These are phyloP conservation scores for Leptinotarsa juncta DNA, from an alignment of 2,888 invertebrate genomes.

Conservation along the genomic window DNA sequence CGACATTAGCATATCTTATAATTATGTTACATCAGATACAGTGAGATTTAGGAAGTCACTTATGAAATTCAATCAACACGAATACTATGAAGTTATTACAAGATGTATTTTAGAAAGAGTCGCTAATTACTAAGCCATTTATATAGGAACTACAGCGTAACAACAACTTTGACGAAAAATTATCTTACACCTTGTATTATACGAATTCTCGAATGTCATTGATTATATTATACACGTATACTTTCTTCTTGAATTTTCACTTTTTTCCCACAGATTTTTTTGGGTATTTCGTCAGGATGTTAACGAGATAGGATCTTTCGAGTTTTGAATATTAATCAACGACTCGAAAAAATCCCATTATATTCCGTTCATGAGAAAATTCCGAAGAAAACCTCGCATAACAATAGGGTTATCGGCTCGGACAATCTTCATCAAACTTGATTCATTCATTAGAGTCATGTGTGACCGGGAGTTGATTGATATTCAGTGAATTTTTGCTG, in stretches of 20 bases:
- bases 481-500: not conserved
- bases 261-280: slow-evolving; percentile 8
- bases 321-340: slow-evolving; percentile 1
- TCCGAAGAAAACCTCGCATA: slow-evolving; percentile 7
- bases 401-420: not conserved
- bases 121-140: no score
- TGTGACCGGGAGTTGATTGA: slow-evolving; percentile 6
- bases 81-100: no score
- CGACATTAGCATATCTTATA: no score
- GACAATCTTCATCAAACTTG: not conserved
- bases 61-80: no score
- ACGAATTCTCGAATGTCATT: no score
- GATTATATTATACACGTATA: no score
- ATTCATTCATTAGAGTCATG: not conserved
- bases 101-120: no score
- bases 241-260: not conserved
- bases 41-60: no score
- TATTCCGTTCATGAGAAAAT: slow-evolving; percentile 12
- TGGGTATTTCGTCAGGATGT: not conserved
- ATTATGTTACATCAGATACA: no score
- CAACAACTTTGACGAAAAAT: no score
- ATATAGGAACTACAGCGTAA: no score
- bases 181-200: no score
- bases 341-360: not conserved
- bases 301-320: slow-evolving; percentile 1